Evolutionary conservation across 2,797 vertebrate species (phyloP).

Genomic region (Enteromius mattozi): DNA sequence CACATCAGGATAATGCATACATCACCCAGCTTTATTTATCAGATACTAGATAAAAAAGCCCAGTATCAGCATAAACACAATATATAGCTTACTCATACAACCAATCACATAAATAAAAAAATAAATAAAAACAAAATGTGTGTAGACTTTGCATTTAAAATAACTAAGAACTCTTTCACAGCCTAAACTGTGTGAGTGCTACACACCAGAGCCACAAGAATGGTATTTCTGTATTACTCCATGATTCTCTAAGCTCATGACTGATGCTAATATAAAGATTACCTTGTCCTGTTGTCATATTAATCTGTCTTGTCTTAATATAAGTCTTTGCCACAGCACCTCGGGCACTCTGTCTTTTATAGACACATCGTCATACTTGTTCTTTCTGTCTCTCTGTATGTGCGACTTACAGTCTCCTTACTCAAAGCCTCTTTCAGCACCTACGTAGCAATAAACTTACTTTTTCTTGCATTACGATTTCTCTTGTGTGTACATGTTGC

Average conservation of each 20-base stretch:
- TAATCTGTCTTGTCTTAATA: constrained; percentile 10
- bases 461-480: constrained; percentile 31
- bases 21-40: neutral
- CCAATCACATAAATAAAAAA: neutral
- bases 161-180: neutral
- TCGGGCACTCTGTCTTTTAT: constrained; percentile 24
- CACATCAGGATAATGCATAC: neutral
- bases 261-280: constrained; percentile 60
- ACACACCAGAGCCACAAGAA: constrained; percentile 43
- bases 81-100: neutral
- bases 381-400: constrained; percentile 21
- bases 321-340: constrained; percentile 31
- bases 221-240: constrained; percentile 22
- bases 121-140: neutral
- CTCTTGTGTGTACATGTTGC: constrained; percentile 57
- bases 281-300: constrained; percentile 29
- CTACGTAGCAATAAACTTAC: constrained; percentile 31
- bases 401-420: constrained; percentile 13
- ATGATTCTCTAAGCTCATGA: constrained; percentile 44
- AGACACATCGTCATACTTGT: constrained; percentile 32
- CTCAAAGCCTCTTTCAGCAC: constrained; percentile 57
- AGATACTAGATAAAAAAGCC: neutral
- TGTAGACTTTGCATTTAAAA: neutral
- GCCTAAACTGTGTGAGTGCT: constrained; percentile 39
- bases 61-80: too few relatives aligned